A percentile compares a stretch with the other conserved stretches of the same genome.
These are phyloP conservation scores for Tautogolabrus adspersus DNA, from an alignment of 2,113 vertebrate species.

Conservation along the genomic window DNA sequence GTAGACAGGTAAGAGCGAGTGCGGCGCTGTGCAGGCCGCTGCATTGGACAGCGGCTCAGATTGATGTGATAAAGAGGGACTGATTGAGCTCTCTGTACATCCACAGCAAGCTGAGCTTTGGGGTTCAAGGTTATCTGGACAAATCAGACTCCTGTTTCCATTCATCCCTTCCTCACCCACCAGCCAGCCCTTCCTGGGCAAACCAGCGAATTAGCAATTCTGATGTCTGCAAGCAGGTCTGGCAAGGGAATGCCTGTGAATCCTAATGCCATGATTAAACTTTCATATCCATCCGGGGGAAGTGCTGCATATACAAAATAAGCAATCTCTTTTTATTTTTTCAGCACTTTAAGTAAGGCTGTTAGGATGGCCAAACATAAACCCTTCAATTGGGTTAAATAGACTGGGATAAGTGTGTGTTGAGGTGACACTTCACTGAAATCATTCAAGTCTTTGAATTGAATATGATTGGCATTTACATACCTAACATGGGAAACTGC, in stretches of 20 bases:
- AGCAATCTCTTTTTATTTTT: conserved; percentile 73
- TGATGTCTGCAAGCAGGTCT: conserved; percentile 80
- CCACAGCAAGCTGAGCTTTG: conserved; percentile 67
- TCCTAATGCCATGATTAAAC: conserved; percentile 83
- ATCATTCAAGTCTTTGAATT: conserved; percentile 31
- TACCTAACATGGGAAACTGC: conserved; percentile 4
- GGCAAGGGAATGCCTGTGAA: conserved; percentile 77
- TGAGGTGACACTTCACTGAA: conserved; percentile 33
- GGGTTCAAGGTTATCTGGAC: conserved; percentile 82
- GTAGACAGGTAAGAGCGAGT: conserved; percentile 53
- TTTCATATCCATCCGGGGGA: conserved; percentile 76
- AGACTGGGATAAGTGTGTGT: conserved; percentile 27
- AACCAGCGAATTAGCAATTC: conserved; percentile 81
- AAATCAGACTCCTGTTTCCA: conserved; percentile 81
- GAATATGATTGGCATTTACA: conserved; percentile 23
- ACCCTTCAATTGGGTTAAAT: conserved; percentile 74
- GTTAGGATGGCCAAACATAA: conserved; percentile 57
- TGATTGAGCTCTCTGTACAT: conserved; percentile 71
- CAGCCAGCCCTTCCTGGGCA: conserved; percentile 67
- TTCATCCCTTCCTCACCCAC: conserved; percentile 72
- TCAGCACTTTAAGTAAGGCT: conserved; percentile 65
- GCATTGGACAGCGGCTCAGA: conserved; percentile 64
- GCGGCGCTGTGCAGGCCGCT: conserved; percentile 10
- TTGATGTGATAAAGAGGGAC: conserved; percentile 74
- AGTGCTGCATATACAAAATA: conserved; percentile 79